Evolutionary conservation across 2,113 vertebrate species (phyloP), one percentile per base, ranked within the genome.

Genomic region (Thymallus thymallus): DNA sequence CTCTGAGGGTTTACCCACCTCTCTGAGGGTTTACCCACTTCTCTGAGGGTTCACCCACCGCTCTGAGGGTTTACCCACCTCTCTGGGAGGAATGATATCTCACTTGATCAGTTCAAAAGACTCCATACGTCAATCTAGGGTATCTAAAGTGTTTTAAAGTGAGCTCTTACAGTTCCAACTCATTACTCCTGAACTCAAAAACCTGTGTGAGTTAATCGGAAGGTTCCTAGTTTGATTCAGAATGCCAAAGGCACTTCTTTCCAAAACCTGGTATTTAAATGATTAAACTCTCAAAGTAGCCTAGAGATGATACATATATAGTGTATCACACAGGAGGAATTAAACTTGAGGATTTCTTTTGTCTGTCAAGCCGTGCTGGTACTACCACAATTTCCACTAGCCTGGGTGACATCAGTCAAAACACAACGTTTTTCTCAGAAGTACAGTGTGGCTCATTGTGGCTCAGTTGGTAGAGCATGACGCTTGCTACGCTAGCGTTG

Each of bases 101-200:
- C 35, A 35, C 35, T 9, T 35, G 35, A 35, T 35, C 35, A 35
- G 35, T 35, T 32, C 9, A 6, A 35, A 35, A 35, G 35, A 35
- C 35, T 6, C 35, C 35, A 35, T 0, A 35, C 35, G 9, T 9
- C 35, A 35, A 2, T 9, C 35, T 2, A 9, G 7, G 7, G 35
- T 35, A 9, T 35, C 1, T 9, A 35, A 35, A 35, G 7, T 9
- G 62, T 20, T 9, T 73, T 68, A 60, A 61, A 58, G 60, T 64
- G 13, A 35, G 72, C 16, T 71, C 63, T 72, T 68, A 71, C 71
- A 30, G 29, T 35, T 35, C 32, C 68, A 60, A 68, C 60, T n/a
- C n/a, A n/a, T 29, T 69, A 2, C 61, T 61, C 32, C 35, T 61
- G 3, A 20, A 23, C 30, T 41, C 51, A 61, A 5, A 45, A 35